These are phyloP conservation scores for Barbus barbus DNA, from an alignment of 2,113 vertebrate genomes.

Conservation along the genomic window DNA sequence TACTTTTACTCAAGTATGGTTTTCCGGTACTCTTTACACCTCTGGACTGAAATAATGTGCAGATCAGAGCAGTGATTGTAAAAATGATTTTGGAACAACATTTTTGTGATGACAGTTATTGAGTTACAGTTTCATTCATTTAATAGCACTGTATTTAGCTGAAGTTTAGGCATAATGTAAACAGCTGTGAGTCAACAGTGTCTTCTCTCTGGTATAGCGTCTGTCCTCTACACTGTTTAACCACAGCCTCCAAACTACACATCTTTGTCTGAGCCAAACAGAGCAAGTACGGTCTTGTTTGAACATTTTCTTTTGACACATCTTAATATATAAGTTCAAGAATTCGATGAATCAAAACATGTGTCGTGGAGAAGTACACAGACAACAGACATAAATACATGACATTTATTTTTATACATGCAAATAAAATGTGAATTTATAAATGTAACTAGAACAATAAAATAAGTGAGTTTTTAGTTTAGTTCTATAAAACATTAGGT, in stretches of 20 bases:
- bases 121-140: background rate
- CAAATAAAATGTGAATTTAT: too few species aligned
- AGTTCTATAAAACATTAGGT: too few species aligned
- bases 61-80: background rate
- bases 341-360: too few species aligned
- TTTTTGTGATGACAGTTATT: background rate
- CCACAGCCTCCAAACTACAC: slow-evolving; percentile 34
- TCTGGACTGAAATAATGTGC: too few species aligned
- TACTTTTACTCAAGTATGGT: too few species aligned
- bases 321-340: slow-evolving; percentile 13
- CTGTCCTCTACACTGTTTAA: slow-evolving; percentile 49
- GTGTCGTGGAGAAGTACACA: too few species aligned
- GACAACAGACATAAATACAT: too few species aligned
- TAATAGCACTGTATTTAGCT: background rate
- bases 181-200: slow-evolving; percentile 63
- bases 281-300: slow-evolving; percentile 15
- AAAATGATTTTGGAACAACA: too few species aligned
- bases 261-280: slow-evolving; percentile 25
- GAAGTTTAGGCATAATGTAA: slow-evolving; percentile 44
- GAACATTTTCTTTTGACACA: slow-evolving; percentile 1
- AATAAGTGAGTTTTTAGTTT: too few species aligned
- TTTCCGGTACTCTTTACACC: too few species aligned
- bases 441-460: too few species aligned
- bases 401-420: too few species aligned
- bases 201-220: slow-evolving; percentile 42